phyloP scores from a whole-genome alignment of 2,888 invertebrate species.

The Patella depressa region DNA sequence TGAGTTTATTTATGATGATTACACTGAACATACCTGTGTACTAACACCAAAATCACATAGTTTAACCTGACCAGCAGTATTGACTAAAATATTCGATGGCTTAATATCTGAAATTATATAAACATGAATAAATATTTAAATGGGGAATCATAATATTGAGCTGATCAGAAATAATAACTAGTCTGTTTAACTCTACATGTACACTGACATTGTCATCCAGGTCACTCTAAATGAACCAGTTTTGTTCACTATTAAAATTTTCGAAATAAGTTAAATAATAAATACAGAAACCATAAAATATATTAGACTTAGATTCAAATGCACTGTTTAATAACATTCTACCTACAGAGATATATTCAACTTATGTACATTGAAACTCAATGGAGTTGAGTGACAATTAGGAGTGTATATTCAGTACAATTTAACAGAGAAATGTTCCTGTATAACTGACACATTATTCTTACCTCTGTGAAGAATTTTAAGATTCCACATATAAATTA shows the following conservation, averaged over 20 bases:
- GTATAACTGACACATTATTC: constrained; percentile 3
- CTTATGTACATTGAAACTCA: neutral
- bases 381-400: too few relatives aligned
- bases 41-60: constrained; percentile 72
- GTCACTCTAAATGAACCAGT: too few relatives aligned
- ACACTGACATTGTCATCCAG: neutral
- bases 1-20: too few relatives aligned
- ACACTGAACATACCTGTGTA: constrained; percentile 58
- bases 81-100: constrained; percentile 71
- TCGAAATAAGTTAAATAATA: too few relatives aligned
- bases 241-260: too few relatives aligned
- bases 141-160: too few relatives aligned
- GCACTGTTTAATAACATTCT: neutral
- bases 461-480: constrained; percentile 71
- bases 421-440: too few relatives aligned
- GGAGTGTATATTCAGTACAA: too few relatives aligned
- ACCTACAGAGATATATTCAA: neutral
- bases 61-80: constrained; percentile 68
- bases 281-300: neutral
- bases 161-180: neutral
- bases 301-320: too few relatives aligned
- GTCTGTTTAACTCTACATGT: neutral
- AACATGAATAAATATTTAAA: neutral
- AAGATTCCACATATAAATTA: constrained; percentile 69
- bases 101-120: constrained; percentile 66